phyloP scores from a whole-genome alignment of 1,140 invertebrate genomes.

The Anadara kagoshimensis region DNA sequence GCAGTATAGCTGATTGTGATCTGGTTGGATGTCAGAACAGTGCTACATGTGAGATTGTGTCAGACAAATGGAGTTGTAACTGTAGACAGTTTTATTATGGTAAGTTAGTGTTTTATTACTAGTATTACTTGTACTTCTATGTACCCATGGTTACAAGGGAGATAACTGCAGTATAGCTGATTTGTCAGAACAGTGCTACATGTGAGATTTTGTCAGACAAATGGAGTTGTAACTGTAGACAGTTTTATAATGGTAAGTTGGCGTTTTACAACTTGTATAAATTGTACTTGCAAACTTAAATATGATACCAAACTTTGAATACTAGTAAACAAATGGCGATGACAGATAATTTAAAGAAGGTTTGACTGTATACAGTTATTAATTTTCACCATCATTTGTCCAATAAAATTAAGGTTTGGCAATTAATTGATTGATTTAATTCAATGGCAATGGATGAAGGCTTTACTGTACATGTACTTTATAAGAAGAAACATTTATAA shows the following conservation, averaged over 20 bases:
- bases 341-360: too few species aligned
- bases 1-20: constrained; percentile 48
- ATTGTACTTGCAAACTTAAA: too few species aligned
- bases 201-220: constrained; percentile 27
- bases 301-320: too few species aligned
- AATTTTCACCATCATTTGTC: too few species aligned
- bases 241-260: constrained; percentile 54
- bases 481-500: too few species aligned
- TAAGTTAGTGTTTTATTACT: constrained; percentile 21
- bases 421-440: too few species aligned
- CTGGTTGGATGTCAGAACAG: constrained; percentile 42
- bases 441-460: too few species aligned
- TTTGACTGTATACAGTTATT: too few species aligned
- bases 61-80: constrained; percentile 46
- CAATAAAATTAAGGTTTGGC: too few species aligned
- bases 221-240: constrained; percentile 54
- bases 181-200: constrained; percentile 50
- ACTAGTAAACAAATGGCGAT: too few species aligned
- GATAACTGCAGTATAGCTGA: constrained; percentile 51
- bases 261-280: background rate
- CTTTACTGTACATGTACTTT: too few species aligned
- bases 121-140: constrained; percentile 64
- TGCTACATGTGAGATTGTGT: constrained; percentile 36
- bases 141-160: constrained; percentile 79
- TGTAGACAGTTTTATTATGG: constrained; percentile 57